A percentile compares a stretch with the other conserved stretches of the same genome.
Evolutionary conservation across 1,140 invertebrate species (phyloP).

Genomic region (Choristoneura fumiferana): DNA sequence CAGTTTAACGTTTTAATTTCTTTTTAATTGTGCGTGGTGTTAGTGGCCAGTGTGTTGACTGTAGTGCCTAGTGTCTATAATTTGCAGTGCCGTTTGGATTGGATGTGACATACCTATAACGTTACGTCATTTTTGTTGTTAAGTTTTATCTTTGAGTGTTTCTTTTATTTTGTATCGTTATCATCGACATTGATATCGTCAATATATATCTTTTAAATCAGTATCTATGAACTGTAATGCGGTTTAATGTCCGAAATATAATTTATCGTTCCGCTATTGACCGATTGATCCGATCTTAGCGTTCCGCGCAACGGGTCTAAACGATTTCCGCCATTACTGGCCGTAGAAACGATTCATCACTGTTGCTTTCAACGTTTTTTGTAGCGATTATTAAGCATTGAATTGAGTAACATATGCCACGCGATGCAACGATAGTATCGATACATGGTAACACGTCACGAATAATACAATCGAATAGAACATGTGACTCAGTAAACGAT

Average conservation of each 20-base stretch:
- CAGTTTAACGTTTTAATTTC: too few relatives aligned
- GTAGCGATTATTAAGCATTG: slow-evolving; percentile 31
- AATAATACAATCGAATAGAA: slow-evolving; percentile 36
- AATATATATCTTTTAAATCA: slow-evolving; percentile 1
- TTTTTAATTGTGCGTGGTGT: slow-evolving; percentile 20
- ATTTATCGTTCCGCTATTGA: slow-evolving; percentile 24
- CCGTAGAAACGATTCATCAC: slow-evolving; percentile 51
- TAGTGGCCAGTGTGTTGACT: background rate
- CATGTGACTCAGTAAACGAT: background rate
- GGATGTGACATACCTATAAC: too few relatives aligned
- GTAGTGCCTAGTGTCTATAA: too few relatives aligned
- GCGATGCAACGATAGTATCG: slow-evolving; percentile 39
- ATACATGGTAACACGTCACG: slow-evolving; percentile 29
- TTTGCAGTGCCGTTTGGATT: too few relatives aligned
- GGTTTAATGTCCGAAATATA: slow-evolving; percentile 33
- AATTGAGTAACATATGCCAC: slow-evolving; percentile 56
- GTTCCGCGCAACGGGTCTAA: slow-evolving; percentile 41
- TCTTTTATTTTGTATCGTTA: slow-evolving; percentile 18
- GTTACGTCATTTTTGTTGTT: slow-evolving; percentile 26
- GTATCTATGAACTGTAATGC: background rate
- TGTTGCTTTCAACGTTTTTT: slow-evolving; percentile 67
- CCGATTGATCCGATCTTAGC: slow-evolving; percentile 26
- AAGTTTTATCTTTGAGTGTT: slow-evolving; percentile 22
- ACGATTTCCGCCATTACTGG: slow-evolving; percentile 41
- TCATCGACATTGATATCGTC: background rate